A percentile compares a stretch with the other conserved stretches of the same genome.
These are phyloP conservation scores for Tachysurus vachellii DNA, from an alignment of 2,113 vertebrate species.

Conservation along the genomic window DNA sequence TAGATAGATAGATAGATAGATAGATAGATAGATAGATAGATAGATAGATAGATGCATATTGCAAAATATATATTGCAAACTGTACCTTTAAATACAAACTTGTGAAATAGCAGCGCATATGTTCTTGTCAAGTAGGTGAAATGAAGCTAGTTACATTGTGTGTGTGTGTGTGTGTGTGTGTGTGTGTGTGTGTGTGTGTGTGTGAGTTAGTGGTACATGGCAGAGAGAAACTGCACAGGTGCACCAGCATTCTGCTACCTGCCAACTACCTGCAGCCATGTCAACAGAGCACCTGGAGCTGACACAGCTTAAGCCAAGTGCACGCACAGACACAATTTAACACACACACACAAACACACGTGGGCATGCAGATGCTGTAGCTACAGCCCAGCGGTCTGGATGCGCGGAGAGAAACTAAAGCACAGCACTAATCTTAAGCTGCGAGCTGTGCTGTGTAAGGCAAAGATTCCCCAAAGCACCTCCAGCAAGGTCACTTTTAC, in stretches of 20 bases:
- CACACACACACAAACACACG: not conserved
- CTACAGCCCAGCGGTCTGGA: constrained; percentile 32
- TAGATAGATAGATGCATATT: too few relatives aligned
- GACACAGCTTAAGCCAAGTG: constrained; percentile 55
- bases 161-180: constrained; percentile 25
- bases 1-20: too few relatives aligned
- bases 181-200: not conserved
- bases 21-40: too few relatives aligned
- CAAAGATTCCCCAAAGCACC: constrained; percentile 27
- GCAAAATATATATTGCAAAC: not conserved
- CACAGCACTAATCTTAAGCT: constrained; percentile 40
- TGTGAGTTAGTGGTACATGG: constrained; percentile 30
- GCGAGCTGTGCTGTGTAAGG: constrained; percentile 12
- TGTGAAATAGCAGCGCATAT: not conserved
- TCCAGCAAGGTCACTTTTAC: constrained; percentile 57
- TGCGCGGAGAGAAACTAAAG: constrained; percentile 28
- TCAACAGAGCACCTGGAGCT: constrained; percentile 58
- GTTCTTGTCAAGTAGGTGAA: constrained; percentile 2
- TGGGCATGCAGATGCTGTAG: constrained; percentile 17
- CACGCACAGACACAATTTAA: constrained; percentile 47
- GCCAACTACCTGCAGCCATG: constrained; percentile 56
- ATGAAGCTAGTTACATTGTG: constrained; percentile 23
- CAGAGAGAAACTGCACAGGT: constrained; percentile 49
- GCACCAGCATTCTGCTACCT: constrained; percentile 47
- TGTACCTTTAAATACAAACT: constrained; percentile 21